These are phyloP conservation scores for Lepus europaeus DNA, from an alignment of 2,113 vertebrate species.

Conservation along the genomic window DNA sequence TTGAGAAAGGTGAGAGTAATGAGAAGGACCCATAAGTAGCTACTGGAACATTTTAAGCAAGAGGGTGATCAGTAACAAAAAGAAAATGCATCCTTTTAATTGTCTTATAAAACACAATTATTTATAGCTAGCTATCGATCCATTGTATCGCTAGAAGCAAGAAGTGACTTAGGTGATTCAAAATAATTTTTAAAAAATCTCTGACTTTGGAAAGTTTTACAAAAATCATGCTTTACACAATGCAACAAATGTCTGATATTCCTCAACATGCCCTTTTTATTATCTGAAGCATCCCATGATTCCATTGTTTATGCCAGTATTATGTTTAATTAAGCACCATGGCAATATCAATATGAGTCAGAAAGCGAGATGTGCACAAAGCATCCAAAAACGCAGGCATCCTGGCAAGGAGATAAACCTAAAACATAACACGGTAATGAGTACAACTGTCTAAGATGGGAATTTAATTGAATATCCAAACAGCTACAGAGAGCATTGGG, in stretches of 20 bases:
- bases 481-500: neutral
- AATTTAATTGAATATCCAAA: neutral
- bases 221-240: constrained; percentile 27
- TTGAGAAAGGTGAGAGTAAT: neutral
- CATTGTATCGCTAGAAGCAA: neutral
- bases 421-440: neutral
- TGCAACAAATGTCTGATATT: neutral
- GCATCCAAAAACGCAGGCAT: constrained; percentile 54
- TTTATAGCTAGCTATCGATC: neutral
- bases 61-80: neutral
- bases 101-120: neutral
- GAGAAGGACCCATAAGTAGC: neutral
- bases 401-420: constrained; percentile 62
- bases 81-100: neutral
- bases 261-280: constrained; percentile 64
- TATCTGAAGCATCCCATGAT: constrained; percentile 41
- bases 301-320: constrained; percentile 61
- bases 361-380: constrained; percentile 65
- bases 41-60: neutral
- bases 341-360: constrained; percentile 55
- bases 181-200: neutral
- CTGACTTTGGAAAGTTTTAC: constrained; percentile 12
- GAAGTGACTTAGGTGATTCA: constrained; percentile 34
- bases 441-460: neutral
- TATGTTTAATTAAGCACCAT: constrained; percentile 68